Evolutionary conservation across 2,113 vertebrate genomes (phyloP).

Genomic region (Limanda limanda): DNA sequence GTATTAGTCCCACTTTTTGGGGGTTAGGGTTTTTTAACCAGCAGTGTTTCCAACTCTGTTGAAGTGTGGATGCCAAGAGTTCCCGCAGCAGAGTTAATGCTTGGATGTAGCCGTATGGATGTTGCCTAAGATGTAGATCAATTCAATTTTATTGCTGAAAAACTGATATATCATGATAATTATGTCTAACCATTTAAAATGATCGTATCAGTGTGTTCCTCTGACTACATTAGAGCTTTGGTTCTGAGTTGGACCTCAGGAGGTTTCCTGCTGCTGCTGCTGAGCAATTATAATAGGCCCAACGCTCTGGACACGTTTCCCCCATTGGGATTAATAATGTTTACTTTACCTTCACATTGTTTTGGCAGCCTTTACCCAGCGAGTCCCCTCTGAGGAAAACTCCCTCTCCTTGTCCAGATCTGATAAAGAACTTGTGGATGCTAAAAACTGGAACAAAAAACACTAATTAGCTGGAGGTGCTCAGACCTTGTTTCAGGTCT

Average conservation of each 20-base stretch:
- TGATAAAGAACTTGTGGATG: conserved; percentile 44
- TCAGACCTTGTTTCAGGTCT: conserved; percentile 28
- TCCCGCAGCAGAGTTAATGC: too few species aligned
- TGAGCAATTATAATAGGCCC: conserved; percentile 20
- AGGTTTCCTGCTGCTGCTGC: conserved; percentile 11
- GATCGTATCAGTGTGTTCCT: background rate
- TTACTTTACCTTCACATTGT: conserved; percentile 22
- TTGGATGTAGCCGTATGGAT: too few species aligned
- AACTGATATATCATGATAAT: background rate
- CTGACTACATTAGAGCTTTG: background rate
- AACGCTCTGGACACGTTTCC: background rate
- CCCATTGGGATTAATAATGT: conserved; percentile 2
- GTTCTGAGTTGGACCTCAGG: background rate
- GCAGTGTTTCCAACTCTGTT: too few species aligned
- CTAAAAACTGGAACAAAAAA: conserved; percentile 48
- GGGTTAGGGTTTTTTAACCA: too few species aligned
- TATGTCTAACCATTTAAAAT: conserved; percentile 7
- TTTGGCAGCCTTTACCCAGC: conserved; percentile 23
- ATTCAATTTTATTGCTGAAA: too few species aligned
- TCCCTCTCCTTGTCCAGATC: conserved; percentile 33
- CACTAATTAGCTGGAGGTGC: conserved; percentile 47
- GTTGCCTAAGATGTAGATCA: too few species aligned
- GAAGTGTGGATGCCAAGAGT: too few species aligned
- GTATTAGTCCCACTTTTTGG: too few species aligned
- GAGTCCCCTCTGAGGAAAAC: conserved; percentile 9